A percentile compares a stretch with the other conserved stretches of the same genome.
phyloP scores from a whole-genome alignment of 37 sponge, comb jelly and placozoan genomes.

The Eunapius fragilis region DNA sequence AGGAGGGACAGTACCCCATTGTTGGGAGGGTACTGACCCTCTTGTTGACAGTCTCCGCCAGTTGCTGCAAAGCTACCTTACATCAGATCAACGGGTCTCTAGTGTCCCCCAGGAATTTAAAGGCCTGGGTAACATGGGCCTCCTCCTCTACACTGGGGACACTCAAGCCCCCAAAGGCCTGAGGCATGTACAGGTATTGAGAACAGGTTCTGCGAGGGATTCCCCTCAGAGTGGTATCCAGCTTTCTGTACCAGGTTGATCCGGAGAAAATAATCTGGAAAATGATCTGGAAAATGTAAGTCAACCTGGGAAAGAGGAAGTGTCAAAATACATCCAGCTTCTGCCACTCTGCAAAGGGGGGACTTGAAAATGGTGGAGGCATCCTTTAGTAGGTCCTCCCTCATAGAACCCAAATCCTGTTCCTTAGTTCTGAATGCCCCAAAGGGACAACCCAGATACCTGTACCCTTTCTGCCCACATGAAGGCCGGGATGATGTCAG shows the following conservation, averaged over 20 bases:
- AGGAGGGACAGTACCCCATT: too few species aligned
- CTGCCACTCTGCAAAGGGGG: background rate
- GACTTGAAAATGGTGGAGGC: background rate
- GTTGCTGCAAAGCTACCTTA: too few species aligned
- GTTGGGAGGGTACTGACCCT: too few species aligned
- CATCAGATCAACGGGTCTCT: too few species aligned
- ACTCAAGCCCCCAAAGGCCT: too few species aligned
- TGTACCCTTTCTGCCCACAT: background rate
- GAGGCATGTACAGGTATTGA: too few species aligned
- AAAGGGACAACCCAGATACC: background rate
- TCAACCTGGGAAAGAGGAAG: background rate
- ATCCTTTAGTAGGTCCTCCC: background rate
- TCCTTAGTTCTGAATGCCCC: background rate
- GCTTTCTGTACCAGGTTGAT: background rate
- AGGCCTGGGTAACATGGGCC: too few species aligned
- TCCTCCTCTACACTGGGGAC: too few species aligned
- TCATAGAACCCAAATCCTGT: background rate
- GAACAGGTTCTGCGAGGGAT: too few species aligned
- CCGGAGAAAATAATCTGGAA: background rate
- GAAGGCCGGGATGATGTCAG: too few species aligned
- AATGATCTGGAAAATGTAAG: background rate
- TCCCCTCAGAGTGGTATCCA: background rate
- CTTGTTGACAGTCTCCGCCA: too few species aligned
- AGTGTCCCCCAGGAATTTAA: too few species aligned
- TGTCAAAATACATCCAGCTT: background rate